Conservation (phyloP, 2,888 invertebrate genomes). For the Sesamia inferens region DNA sequence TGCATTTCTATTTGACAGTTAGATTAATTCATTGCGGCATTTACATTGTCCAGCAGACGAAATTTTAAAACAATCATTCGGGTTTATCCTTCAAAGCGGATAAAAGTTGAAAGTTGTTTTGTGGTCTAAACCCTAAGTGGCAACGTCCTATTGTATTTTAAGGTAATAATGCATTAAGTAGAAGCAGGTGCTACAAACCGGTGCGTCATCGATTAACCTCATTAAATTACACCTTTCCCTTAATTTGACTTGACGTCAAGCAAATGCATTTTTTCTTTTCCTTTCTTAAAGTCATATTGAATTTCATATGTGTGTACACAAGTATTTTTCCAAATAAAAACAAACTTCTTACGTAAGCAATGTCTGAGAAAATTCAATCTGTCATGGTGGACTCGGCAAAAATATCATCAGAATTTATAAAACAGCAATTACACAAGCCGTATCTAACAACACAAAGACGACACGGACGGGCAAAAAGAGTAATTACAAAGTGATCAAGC, state of each 20-base stretch:
- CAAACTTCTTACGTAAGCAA: constrained; percentile 31
- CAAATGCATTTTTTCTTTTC: constrained; percentile 27
- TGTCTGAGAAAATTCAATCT: constrained; percentile 37
- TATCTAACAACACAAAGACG: constrained; percentile 52
- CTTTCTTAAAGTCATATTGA: constrained; percentile 16
- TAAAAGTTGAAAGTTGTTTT: background rate
- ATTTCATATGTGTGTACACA: constrained; percentile 13
- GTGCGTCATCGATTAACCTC: constrained; percentile 34
- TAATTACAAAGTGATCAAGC: constrained; percentile 58
- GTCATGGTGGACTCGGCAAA: constrained; percentile 47
- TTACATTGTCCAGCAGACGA: background rate
- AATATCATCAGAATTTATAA: constrained; percentile 43
- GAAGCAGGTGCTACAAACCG: constrained; percentile 32
- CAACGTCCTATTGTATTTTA: constrained; percentile 17
- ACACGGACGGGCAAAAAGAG: constrained; percentile 48
- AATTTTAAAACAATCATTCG: background rate
- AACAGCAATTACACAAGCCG: constrained; percentile 42
- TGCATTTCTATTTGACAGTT: background rate
- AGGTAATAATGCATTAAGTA: constrained; percentile 25
- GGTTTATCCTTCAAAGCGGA: background rate
- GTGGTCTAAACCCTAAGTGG: constrained; percentile 4
- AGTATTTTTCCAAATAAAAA: constrained; percentile 27
- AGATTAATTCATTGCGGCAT: background rate
- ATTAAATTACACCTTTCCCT: constrained; percentile 45
- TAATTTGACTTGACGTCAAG: constrained; percentile 32